Percentiles rank a stretch among this genome's conserved stretches.
Conservation (phyloP, 2,888 invertebrate genomes). For the Watsonalla binaria region DNA sequence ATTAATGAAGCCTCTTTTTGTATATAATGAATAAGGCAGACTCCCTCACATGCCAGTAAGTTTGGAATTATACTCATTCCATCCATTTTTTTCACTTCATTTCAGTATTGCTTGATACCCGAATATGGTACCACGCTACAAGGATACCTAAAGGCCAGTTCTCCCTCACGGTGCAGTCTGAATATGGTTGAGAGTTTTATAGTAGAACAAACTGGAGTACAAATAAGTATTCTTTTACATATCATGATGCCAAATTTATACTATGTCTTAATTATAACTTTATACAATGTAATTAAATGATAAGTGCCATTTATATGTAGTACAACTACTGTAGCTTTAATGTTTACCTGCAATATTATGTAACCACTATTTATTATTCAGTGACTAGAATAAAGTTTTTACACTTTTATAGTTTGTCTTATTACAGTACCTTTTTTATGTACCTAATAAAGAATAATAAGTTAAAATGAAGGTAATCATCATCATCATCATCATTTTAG, state of each 20-base stretch:
- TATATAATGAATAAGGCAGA: no score
- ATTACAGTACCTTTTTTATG: neutral
- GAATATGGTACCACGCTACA: conserved; percentile 95
- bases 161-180: conserved; percentile 93
- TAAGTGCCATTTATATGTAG: conserved; percentile 67
- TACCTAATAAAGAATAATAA: no score
- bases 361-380: conserved; percentile 31
- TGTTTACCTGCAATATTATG: conserved; percentile 35
- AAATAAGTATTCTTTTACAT: conserved; percentile 57
- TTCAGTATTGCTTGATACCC: conserved; percentile 91
- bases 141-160: conserved; percentile 88
- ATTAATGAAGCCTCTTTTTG: no score
- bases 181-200: conserved; percentile 83
- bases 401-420: neutral
- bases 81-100: conserved; percentile 10
- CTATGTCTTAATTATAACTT: conserved; percentile 33
- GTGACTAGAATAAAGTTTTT: neutral
- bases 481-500: no score
- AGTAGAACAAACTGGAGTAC: conserved; percentile 33
- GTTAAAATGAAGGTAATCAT: no score
- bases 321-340: conserved; percentile 53
- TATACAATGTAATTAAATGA: conserved; percentile 33
- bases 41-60: no score
- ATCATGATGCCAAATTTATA: conserved; percentile 68
- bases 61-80: no score